Base-by-base conservation (phyloP, 2,797 vertebrate species). In the Australoheros facetus region DNA sequence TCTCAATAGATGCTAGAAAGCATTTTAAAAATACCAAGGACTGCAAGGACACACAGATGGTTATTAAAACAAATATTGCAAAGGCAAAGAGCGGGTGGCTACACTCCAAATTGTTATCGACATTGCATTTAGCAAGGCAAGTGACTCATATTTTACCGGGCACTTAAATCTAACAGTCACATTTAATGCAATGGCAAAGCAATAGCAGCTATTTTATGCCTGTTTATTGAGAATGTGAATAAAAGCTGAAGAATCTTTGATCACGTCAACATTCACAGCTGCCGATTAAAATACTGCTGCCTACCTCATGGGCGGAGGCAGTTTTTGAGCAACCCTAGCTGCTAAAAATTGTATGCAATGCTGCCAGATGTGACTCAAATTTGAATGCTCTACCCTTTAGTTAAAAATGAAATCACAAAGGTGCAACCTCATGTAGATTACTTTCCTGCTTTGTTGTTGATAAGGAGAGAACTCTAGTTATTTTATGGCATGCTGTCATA, bases 71-170 rank as follows among this genome's bases (percentile, higher is more conserved):
- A 14, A 9, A 42, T 64, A 16, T 32, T 21, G 23, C 21, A 64
- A 72, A 56, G 30, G 26, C 21, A 71, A 64, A 28, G 21, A 51
- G 23, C 66, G 12, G 70, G 59, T 32, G 30, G 48, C 77, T 51
- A n/a, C 32, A 48, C 17, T 79, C 73, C 45, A 80, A 57, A 54
- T 28, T 57, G 45, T 59, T 79, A 75, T 79, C 9, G n/a, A 69
- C 42, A 56, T 54, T 71, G 76, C 32, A 71, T 74, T 71, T 54
- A 58, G 3, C 4, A 34, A n/a, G 17, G 70, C 55, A 48, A 39
- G 74, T 28, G 56, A 66, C 42, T 30, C 74, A 13, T 4, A 26
- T 71, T 64, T 56, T 59, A 16, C 51, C 58, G 60, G 34, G 48
- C 73, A 53, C 32, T 80, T 37, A 13, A 28, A 28, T 54, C 28